phyloP scores from a whole-genome alignment of 2,797 vertebrate genomes.

The Clarias platycephalus region DNA sequence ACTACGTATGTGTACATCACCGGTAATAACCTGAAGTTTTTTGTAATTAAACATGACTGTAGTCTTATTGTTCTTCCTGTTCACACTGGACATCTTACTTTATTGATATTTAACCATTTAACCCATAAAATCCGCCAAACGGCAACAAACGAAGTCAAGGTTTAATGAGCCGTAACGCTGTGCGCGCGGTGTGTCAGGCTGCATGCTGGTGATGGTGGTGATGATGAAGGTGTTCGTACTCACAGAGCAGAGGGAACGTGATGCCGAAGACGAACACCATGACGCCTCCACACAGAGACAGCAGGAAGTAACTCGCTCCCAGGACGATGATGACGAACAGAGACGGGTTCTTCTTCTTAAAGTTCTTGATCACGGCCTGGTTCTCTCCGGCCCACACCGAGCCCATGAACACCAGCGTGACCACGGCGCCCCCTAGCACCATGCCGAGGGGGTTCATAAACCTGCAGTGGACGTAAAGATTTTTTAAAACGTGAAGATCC shows the following conservation, averaged over 20 bases:
- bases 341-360: slow-evolving; percentile 91
- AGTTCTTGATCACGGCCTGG: slow-evolving; percentile 83
- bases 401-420: slow-evolving; percentile 86
- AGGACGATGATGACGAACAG: slow-evolving; percentile 84
- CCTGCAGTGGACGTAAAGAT: slow-evolving; percentile 66
- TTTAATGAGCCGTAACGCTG: not conserved
- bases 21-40: too few species aligned
- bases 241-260: slow-evolving; percentile 90
- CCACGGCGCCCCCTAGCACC: slow-evolving; percentile 88
- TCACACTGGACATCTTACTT: not conserved
- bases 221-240: slow-evolving; percentile 67
- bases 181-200: not conserved
- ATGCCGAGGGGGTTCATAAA: slow-evolving; percentile 92
- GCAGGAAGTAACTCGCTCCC: slow-evolving; percentile 89
- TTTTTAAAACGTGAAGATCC: not conserved
- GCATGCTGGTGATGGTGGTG: not conserved
- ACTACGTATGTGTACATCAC: too few species aligned
- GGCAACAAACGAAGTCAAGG: too few species aligned
- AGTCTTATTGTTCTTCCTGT: not conserved
- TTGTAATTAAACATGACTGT: not conserved
- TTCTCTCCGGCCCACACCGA: slow-evolving; percentile 95
- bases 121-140: too few species aligned
- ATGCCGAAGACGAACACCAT: slow-evolving; percentile 97
- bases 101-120: not conserved
- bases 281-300: slow-evolving; percentile 90